A percentile compares a stretch with the other conserved stretches of the same genome.
These are phyloP conservation scores for Microcebus tavaratra DNA, from an alignment of 2,113 vertebrate genomes.

Conservation along the genomic window DNA sequence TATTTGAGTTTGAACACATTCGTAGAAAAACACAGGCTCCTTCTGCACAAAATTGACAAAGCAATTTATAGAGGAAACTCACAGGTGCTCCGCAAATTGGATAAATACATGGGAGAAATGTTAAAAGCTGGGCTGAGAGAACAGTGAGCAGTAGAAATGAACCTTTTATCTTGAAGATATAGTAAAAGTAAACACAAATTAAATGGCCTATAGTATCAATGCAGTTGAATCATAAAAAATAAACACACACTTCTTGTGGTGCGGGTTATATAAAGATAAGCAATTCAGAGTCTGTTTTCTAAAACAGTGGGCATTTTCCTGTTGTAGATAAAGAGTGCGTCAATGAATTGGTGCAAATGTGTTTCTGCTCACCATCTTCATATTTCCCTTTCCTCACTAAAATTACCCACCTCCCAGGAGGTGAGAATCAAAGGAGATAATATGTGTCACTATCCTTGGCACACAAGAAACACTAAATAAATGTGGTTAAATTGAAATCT, in stretches of 20 bases:
- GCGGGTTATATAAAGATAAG: background rate
- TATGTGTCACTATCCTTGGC: background rate
- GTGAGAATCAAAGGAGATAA: background rate
- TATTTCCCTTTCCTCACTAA: background rate
- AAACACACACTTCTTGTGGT: conserved; percentile 19
- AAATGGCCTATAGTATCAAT: background rate
- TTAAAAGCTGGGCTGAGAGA: background rate
- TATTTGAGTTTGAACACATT: background rate
- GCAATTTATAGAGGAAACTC: background rate
- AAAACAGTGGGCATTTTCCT: background rate
- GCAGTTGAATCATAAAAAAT: conserved; percentile 25
- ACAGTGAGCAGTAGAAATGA: background rate
- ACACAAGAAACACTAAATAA: background rate
- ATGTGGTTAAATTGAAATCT: background rate
- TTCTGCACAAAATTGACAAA: background rate
- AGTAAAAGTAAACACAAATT: conserved; percentile 18
- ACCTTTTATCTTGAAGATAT: background rate
- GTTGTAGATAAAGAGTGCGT: background rate
- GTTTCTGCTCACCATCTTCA: background rate
- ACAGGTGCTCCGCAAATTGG: background rate
- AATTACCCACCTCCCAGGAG: background rate
- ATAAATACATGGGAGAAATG: background rate
- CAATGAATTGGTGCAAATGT: background rate
- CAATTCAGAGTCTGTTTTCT: background rate
- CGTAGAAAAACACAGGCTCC: background rate